Base-by-base conservation (phyloP, 2,888 invertebrate genomes). In the Eristalinus aeneus region DNA sequence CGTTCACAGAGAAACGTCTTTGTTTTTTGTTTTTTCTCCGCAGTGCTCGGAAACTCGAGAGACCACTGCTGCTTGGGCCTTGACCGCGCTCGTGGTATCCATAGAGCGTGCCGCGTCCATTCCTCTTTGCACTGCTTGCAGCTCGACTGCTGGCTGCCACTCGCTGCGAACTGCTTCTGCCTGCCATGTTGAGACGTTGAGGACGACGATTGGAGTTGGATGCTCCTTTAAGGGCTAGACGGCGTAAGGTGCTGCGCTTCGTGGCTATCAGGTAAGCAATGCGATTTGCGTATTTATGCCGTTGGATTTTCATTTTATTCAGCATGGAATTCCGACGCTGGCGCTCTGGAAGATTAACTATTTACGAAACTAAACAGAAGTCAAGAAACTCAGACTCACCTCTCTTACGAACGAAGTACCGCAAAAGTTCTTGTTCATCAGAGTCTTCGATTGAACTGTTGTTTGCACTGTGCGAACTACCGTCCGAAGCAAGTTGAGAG, bases 241-340 rank as follows among this genome's bases (percentile, higher is more conserved):
- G 94, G 67, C 94, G 93, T 53, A 96, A 93, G 74, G 95, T 95
- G 61, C 95, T 94, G 67, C 96, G 94, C 74, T 96, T 95, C 86
- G 96, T 95, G 2, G 96, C 95, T 75, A 96, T 96, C 65, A 96
- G 92, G 88, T 95, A 95, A 22, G 96, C 95, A 89, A 96, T 94
- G 85, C 96, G 94, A 91, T 96, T 96, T 0, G 95, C 94, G 71
- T 94, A 94, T 46, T 94, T 90, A 54, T 89, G 89, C 12, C 92
- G 91, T 88, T 93, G 93, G 46, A 91, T 90, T 88, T 88, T 93
- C 89, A 79, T 91, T 91, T 75, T 88, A 89, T 88, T 93, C 92
- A 84, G n/a, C 68, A 79, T 89, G 23, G 93, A 93, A 73, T 94
- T 93, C 34, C 90, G 91, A 0, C 93, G 92, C 64, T 93, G 93